phyloP scores from a whole-genome alignment of 2,888 invertebrate genomes.

The Drosophila nr. perissopoda region DNA sequence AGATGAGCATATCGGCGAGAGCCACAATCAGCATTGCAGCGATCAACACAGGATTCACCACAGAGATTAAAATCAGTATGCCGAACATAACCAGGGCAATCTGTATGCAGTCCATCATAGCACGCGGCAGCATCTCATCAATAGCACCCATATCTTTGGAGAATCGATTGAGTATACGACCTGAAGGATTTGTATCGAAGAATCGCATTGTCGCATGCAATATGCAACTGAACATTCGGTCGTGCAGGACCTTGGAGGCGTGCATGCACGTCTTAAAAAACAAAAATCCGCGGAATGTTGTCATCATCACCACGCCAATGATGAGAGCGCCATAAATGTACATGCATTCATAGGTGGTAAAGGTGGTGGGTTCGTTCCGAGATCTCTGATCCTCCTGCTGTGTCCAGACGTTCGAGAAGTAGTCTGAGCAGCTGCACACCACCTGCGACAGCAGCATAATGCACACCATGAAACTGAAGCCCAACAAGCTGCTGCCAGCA shows the following conservation, averaged over 20 bases:
- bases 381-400: constrained; percentile 83
- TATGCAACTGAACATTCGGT: constrained; percentile 93
- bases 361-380: constrained; percentile 72
- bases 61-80: constrained; percentile 89
- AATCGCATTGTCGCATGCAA: constrained; percentile 92
- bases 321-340: constrained; percentile 84
- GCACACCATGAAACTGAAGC: constrained; percentile 85
- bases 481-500: constrained; percentile 85
- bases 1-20: constrained; percentile 87
- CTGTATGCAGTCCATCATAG: constrained; percentile 86
- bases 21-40: constrained; percentile 89
- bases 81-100: constrained; percentile 88
- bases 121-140: constrained; percentile 87
- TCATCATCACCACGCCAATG: constrained; percentile 84
- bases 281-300: constrained; percentile 87
- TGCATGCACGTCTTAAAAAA: constrained; percentile 92
- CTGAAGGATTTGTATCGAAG: constrained; percentile 94
- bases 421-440: constrained; percentile 87
- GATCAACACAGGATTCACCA: constrained; percentile 89
- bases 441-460: constrained; percentile 86
- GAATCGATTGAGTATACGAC: constrained; percentile 90
- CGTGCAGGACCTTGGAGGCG: constrained; percentile 91
- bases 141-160: constrained; percentile 90
- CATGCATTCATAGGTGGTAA: constrained; percentile 83
- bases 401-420: constrained; percentile 88